Evolutionary conservation across 2,888 invertebrate species (phyloP).

Genomic region (Anoplius nigerrimus): DNA sequence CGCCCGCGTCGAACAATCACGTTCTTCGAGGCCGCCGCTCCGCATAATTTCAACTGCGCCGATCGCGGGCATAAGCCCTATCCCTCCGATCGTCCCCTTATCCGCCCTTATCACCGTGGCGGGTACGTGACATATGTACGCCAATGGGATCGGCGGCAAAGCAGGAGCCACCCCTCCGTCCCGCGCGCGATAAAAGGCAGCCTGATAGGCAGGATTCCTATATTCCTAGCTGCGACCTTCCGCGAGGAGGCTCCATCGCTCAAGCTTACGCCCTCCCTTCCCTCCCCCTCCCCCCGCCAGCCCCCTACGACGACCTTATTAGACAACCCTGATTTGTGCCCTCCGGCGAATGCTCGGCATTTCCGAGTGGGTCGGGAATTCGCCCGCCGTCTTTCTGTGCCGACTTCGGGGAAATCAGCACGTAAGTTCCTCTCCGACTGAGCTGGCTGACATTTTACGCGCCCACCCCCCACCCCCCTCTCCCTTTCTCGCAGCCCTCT

Average conservation of each 20-base stretch:
- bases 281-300: no score
- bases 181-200: constrained; percentile 29
- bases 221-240: constrained; percentile 37
- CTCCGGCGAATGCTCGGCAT: constrained; percentile 61
- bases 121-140: constrained; percentile 17
- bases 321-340: constrained; percentile 69
- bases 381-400: constrained; percentile 18
- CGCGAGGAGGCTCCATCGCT: constrained; percentile 60
- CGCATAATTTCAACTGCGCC: no score
- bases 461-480: no score
- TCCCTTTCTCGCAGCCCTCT: no score
- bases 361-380: constrained; percentile 57
- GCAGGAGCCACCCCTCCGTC: constrained; percentile 14
- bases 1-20: no score
- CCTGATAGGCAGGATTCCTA: constrained; percentile 36
- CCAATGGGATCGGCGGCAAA: constrained; percentile 9
- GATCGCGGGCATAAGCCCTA: no score
- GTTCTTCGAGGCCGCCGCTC: no score
- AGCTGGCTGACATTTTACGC: constrained; percentile 34
- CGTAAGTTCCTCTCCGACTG: constrained; percentile 15
- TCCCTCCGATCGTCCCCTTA: no score
- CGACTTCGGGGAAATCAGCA: constrained; percentile 35
- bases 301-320: constrained; percentile 67
- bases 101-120: neutral
- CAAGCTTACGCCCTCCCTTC: constrained; percentile 65